These are phyloP conservation scores for Orchesella flavescens DNA, from an alignment of 2,888 invertebrate species.

Conservation along the genomic window DNA sequence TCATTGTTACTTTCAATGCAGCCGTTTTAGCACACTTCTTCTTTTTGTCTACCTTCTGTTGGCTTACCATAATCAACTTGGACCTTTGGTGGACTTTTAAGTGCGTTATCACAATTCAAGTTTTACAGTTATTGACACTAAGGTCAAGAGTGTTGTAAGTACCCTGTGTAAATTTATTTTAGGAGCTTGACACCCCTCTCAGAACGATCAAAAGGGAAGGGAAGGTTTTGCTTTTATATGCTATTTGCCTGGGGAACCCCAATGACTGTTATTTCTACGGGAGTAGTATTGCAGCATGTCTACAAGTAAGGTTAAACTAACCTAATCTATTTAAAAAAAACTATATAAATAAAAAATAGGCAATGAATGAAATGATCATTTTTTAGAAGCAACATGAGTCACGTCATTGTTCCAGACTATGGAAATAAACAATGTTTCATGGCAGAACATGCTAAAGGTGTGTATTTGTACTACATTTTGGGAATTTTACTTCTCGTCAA, in stretches of 20 bases:
- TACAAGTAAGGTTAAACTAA: conserved; percentile 61
- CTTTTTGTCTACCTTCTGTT: conserved; percentile 69
- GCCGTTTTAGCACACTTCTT: conserved; percentile 69
- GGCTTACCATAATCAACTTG: conserved; percentile 70
- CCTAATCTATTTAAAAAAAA: neutral
- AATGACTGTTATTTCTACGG: conserved; percentile 54
- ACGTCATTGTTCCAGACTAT: conserved; percentile 69
- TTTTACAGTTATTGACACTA: no score
- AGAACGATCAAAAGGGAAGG: conserved; percentile 56
- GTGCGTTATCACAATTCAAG: conserved; percentile 44
- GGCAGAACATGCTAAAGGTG: conserved; percentile 62
- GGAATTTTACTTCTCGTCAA: conserved; percentile 65
- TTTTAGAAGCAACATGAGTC: conserved; percentile 56
- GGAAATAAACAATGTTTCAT: conserved; percentile 65
- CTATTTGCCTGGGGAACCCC: conserved; percentile 68
- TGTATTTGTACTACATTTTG: conserved; percentile 68
- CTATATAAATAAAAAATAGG: neutral
- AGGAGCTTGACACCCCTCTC: conserved; percentile 61
- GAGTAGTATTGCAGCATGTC: conserved; percentile 54
- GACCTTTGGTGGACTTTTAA: conserved; percentile 71
- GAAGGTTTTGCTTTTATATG: conserved; percentile 64
- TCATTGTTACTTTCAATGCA: neutral
- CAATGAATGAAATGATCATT: no score
- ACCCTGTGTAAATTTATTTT: neutral
- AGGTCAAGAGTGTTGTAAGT: no score